Conservation (phyloP, 2,113 vertebrate genomes). For the Forbesichthys agassizii region DNA sequence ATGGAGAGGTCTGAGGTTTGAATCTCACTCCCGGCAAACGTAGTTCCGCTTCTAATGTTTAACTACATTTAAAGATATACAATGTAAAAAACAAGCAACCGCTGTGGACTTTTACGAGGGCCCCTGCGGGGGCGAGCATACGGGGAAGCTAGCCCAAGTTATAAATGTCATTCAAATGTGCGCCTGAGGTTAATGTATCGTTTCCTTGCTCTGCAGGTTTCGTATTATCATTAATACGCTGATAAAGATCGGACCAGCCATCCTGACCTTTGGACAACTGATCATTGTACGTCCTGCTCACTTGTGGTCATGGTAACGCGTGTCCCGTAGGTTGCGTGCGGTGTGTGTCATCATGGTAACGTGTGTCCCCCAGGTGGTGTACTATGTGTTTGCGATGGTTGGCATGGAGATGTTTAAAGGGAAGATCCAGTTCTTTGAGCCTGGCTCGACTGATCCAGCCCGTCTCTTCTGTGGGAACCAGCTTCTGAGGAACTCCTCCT, state of each 20-base stretch:
- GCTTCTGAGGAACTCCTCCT: conserved; percentile 76
- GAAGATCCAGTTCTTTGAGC: conserved; percentile 80
- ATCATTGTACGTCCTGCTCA: conserved; percentile 81
- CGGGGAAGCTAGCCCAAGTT: too few species aligned
- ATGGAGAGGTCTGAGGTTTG: too few species aligned
- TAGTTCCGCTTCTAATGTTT: too few species aligned
- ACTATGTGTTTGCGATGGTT: conserved; percentile 89
- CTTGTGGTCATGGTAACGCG: not conserved
- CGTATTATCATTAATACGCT: conserved; percentile 88
- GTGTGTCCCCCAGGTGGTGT: conserved; percentile 79
- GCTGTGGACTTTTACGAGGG: too few species aligned
- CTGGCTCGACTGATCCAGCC: conserved; percentile 39
- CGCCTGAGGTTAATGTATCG: too few species aligned
- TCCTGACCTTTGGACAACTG: conserved; percentile 89
- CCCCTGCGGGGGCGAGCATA: too few species aligned
- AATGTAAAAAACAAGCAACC: too few species aligned
- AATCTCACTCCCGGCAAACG: too few species aligned
- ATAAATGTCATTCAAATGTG: too few species aligned
- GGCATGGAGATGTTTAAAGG: conserved; percentile 92
- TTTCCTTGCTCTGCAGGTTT: conserved; percentile 73
- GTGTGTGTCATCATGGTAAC: conserved; percentile 35
- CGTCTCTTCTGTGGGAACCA: conserved; percentile 81
- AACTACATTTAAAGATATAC: too few species aligned
- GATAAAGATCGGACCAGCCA: conserved; percentile 88
- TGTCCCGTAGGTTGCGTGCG: conserved; percentile 84